phyloP scores from a whole-genome alignment of 2,113 vertebrate species.

The Pholis gunnellus region DNA sequence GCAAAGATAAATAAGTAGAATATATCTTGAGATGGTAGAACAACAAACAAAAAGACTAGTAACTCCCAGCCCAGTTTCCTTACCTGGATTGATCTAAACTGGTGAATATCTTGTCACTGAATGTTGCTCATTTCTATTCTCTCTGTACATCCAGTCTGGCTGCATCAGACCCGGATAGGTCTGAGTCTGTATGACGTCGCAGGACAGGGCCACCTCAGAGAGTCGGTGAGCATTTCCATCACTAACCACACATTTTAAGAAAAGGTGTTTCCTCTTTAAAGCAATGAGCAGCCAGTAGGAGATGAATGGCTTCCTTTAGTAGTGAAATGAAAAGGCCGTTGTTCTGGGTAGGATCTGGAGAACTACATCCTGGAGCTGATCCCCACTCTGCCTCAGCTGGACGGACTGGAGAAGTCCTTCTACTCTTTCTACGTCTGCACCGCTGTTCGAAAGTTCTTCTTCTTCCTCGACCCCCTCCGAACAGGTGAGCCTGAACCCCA shows the following conservation, averaged over 20 bases:
- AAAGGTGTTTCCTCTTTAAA: not conserved
- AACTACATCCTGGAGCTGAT: conserved; percentile 99
- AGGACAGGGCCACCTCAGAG: conserved; percentile 96
- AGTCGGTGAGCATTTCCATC: conserved; percentile 88
- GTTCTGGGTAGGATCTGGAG: conserved; percentile 91
- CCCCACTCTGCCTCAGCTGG: conserved; percentile 96
- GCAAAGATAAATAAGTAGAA: not conserved
- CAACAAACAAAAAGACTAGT: not conserved
- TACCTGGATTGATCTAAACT: not conserved
- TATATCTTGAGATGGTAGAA: not conserved
- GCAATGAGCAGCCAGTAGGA: not conserved
- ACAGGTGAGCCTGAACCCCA: conserved; percentile 84
- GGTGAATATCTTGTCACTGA: not conserved
- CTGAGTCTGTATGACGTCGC: conserved; percentile 98
- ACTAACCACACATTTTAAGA: not conserved
- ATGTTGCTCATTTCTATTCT: not conserved
- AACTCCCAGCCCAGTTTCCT: not conserved
- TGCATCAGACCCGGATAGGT: conserved; percentile 98
- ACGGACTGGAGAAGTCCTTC: conserved; percentile 98
- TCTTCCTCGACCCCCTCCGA: conserved; percentile 97
- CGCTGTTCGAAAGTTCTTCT: conserved; percentile 98
- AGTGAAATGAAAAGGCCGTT: not conserved
- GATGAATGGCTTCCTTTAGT: not conserved
- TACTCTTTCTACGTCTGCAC: conserved; percentile 99
- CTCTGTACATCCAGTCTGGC: conserved; percentile 86